A percentile compares a stretch with the other conserved stretches of the same genome.
Evolutionary conservation across 2,888 invertebrate genomes (phyloP).

Genomic region (Ennomos erosarius): DNA sequence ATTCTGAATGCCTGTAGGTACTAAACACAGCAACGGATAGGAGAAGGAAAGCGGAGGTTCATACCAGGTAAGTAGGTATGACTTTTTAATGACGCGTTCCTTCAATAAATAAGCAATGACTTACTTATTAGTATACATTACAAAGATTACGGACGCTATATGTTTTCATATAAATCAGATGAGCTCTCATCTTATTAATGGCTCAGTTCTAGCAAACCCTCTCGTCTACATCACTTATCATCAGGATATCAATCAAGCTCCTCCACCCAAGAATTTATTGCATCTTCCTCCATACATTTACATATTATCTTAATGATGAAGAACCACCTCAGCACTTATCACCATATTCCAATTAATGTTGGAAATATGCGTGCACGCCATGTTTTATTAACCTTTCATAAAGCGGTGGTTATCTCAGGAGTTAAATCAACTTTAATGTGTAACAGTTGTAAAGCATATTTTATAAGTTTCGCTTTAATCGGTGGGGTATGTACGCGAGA

Average conservation of each 20-base stretch:
- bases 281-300: slow-evolving; percentile 63
- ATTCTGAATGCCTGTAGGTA: too few species aligned
- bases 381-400: slow-evolving; percentile 77
- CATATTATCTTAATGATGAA: slow-evolving; percentile 79
- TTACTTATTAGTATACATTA: too few species aligned
- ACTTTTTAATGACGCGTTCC: too few species aligned
- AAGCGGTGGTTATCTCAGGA: slow-evolving; percentile 62
- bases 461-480: slow-evolving; percentile 53
- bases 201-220: slow-evolving; percentile 42
- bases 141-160: neutral
- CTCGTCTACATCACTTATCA: slow-evolving; percentile 58
- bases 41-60: too few species aligned
- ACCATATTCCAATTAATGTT: slow-evolving; percentile 78
- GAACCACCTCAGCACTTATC: slow-evolving; percentile 71
- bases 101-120: too few species aligned
- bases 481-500: slow-evolving; percentile 38
- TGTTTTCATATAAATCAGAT: neutral
- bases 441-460: slow-evolving; percentile 58
- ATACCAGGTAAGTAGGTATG: too few species aligned
- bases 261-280: slow-evolving; percentile 61
- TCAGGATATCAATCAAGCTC: slow-evolving; percentile 65
- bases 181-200: slow-evolving; percentile 37
- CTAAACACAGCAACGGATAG: too few species aligned
- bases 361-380: slow-evolving; percentile 66
- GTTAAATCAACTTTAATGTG: slow-evolving; percentile 68